These are phyloP conservation scores for Manis pentadactyla DNA, from an alignment of 2,797 vertebrate genomes.

Conservation along the genomic window DNA sequence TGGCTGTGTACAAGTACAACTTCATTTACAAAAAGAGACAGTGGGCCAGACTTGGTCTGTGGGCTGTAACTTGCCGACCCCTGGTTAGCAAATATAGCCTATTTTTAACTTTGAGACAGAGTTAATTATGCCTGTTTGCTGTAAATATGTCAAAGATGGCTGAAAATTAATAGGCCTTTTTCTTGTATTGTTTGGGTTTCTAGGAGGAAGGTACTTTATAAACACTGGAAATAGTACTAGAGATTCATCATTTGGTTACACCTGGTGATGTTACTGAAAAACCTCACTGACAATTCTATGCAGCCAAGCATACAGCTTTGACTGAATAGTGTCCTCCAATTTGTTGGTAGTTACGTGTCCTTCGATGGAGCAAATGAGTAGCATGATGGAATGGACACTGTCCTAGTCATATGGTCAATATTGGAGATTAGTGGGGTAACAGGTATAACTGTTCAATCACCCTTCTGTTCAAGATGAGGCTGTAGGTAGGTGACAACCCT, in stretches of 20 bases:
- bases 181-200: neutral
- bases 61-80: neutral
- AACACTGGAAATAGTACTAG: neutral
- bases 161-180: neutral
- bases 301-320: neutral
- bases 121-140: neutral
- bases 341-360: neutral
- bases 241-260: neutral
- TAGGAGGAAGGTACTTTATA: neutral
- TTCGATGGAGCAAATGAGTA: neutral
- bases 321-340: neutral
- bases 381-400: neutral
- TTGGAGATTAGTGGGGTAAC: neutral
- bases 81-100: neutral
- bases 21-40: neutral
- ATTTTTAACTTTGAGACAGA: neutral
- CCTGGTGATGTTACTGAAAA: neutral
- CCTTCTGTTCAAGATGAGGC: neutral
- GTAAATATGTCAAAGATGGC: neutral
- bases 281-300: neutral
- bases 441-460: neutral
- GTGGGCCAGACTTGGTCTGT: neutral
- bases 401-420: neutral
- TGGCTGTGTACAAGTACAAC: neutral
- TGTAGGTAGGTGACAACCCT: neutral